Evolutionary conservation across 2,888 invertebrate genomes (phyloP).

Genomic region (Parochlus steinenii): DNA sequence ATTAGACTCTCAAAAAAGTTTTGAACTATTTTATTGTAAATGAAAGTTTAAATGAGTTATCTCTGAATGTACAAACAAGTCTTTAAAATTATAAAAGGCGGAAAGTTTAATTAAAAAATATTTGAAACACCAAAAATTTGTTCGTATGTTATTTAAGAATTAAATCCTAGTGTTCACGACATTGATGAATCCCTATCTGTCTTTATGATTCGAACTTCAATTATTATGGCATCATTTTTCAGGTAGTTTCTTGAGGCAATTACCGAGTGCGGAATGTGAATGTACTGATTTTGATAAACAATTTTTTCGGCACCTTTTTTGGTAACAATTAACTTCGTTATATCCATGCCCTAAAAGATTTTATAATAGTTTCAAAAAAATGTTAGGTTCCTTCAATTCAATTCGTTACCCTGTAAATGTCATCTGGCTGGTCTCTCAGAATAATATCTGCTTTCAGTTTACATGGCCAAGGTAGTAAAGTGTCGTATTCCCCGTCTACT

Average conservation of each 20-base stretch:
- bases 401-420: slow-evolving; percentile 33
- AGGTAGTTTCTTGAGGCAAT: slow-evolving; percentile 24
- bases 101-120: no score
- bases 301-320: slow-evolving; percentile 32
- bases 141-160: no score
- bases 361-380: neutral
- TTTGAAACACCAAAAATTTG: no score
- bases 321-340: slow-evolving; percentile 43
- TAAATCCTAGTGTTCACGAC: no score
- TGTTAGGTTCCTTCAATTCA: neutral
- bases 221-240: slow-evolving; percentile 25
- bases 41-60: no score
- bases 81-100: no score
- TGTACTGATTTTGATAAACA: slow-evolving; percentile 25
- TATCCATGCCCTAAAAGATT: slow-evolving; percentile 38
- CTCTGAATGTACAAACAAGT: no score
- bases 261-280: slow-evolving; percentile 27
- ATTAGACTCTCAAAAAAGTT: no score
- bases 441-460: slow-evolving; percentile 45
- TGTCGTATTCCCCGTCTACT: slow-evolving; percentile 52
- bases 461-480: slow-evolving; percentile 56
- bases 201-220: slow-evolving; percentile 24
- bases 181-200: no score
- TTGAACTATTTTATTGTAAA: no score
- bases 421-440: slow-evolving; percentile 43